Conservation (phyloP, 2,888 invertebrate genomes). For the Macrosoma leucophasiata region DNA sequence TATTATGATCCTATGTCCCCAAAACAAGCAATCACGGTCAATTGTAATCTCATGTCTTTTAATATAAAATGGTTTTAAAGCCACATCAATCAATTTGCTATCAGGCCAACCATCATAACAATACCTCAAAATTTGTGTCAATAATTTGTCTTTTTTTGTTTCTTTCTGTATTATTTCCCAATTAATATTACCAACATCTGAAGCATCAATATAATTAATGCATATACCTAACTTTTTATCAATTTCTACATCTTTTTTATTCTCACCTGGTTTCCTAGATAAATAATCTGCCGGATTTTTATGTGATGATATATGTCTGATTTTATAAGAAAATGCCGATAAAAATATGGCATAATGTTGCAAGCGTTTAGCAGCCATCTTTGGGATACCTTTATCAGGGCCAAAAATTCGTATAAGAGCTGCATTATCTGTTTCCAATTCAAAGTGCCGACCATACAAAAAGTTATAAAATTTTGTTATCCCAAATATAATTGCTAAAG, state of each 20-base stretch:
- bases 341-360: no score
- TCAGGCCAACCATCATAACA: no score
- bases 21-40: slow-evolving; percentile 18
- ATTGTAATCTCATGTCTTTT: slow-evolving; percentile 19
- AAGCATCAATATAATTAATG: no score
- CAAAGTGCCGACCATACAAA: slow-evolving; percentile 17
- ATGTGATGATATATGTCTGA: slow-evolving; percentile 1
- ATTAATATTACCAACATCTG: no score
- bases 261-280: slow-evolving; percentile 2
- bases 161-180: no score
- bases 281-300: slow-evolving; percentile 7
- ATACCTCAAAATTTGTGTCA: no score
- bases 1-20: slow-evolving; percentile 22
- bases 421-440: slow-evolving; percentile 16
- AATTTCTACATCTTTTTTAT: no score
- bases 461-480: slow-evolving; percentile 25
- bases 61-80: no score
- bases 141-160: no score
- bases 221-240: no score
- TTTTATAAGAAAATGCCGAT: slow-evolving; percentile 5
- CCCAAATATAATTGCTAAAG: slow-evolving; percentile 25
- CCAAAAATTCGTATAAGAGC: slow-evolving; percentile 21
- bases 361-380: slow-evolving; percentile 21
- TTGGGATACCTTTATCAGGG: slow-evolving; percentile 15
- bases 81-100: no score